A percentile compares a stretch with the other conserved stretches of the same genome.
Conservation (phyloP, 1,140 invertebrate species). For the Pomacea maculata region DNA sequence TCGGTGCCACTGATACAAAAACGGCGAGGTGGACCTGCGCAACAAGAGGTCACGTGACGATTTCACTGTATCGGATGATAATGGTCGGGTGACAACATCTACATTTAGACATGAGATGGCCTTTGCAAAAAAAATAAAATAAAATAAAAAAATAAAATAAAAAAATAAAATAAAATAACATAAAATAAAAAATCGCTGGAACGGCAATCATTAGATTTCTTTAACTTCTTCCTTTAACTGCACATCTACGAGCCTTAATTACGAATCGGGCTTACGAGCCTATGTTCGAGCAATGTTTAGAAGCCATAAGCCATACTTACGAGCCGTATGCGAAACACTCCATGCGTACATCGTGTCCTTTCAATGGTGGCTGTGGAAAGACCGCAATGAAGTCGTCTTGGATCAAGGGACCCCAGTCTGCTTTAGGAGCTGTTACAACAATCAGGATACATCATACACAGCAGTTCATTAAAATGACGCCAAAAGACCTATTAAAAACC, state of each 20-base stretch:
- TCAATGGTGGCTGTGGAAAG: conserved; percentile 91
- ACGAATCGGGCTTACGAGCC: background rate
- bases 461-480: background rate
- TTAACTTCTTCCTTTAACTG: background rate
- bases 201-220: background rate
- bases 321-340: conserved; percentile 97
- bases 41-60: background rate
- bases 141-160: background rate
- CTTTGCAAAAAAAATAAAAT: background rate
- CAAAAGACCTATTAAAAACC: background rate
- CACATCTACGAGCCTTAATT: background rate
- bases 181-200: background rate
- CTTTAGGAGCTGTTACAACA: conserved; percentile 32
- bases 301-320: conserved; percentile 69
- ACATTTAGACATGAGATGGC: too few species aligned
- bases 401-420: conserved; percentile 65
- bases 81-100: too few species aligned
- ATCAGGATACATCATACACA: too few species aligned
- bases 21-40: conserved; percentile 35
- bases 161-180: background rate
- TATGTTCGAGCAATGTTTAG: background rate
- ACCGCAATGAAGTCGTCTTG: conserved; percentile 95
- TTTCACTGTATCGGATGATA: too few species aligned
- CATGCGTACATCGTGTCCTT: conserved; percentile 86
- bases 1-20: conserved; percentile 51